Conservation (phyloP, 2,797 vertebrate genomes). For the Mus minutoides region DNA sequence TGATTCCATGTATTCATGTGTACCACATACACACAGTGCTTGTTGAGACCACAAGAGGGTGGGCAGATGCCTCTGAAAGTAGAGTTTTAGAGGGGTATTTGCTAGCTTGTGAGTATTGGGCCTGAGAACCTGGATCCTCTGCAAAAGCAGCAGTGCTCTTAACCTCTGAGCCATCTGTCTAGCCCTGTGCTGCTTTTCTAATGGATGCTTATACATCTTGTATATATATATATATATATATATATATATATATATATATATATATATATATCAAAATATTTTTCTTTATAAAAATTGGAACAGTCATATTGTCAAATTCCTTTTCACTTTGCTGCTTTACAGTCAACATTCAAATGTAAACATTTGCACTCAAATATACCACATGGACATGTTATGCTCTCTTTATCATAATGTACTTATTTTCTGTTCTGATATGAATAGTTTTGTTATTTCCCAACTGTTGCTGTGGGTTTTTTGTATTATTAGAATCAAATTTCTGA, state of each 20-base stretch:
- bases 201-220: not conserved
- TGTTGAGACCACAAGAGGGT: not conserved
- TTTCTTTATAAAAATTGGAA: conserved; percentile 13
- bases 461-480: not conserved
- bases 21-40: not conserved
- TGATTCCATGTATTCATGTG: not conserved
- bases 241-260: not conserved
- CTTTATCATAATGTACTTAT: not conserved
- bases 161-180: not conserved
- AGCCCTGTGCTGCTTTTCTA: not conserved
- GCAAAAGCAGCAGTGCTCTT: not conserved
- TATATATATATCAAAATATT: not conserved
- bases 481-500: not conserved
- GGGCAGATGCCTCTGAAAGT: not conserved
- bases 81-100: not conserved
- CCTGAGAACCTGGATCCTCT: not conserved
- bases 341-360: not conserved
- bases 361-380: not conserved
- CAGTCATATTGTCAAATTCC: not conserved
- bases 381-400: not conserved
- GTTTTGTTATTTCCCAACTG: not conserved
- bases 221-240: not conserved
- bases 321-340: not conserved
- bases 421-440: not conserved
- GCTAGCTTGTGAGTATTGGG: not conserved